Evolutionary conservation across 2,797 vertebrate species (phyloP), one percentile per base, ranked within the genome.

Genomic region (Cossypha dichroa): DNA sequence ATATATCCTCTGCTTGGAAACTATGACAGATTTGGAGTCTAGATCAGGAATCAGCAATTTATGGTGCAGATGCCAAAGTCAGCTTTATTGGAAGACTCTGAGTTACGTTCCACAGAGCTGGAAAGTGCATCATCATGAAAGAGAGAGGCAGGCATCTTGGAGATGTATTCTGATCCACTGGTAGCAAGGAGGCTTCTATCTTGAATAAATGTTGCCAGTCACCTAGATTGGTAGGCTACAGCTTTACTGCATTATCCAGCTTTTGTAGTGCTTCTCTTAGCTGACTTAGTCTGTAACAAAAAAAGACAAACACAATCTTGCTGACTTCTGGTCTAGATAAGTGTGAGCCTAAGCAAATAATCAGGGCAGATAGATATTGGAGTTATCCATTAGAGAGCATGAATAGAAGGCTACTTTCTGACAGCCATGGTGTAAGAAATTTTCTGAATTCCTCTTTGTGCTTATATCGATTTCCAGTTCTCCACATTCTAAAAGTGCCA

Each of bases 21-120:
- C 76, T 86, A 46, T 96, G 87, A 95, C 66, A 88, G 76, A 95
- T 90, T 93, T 75, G 83, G 87, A 93, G 46, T 97, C 96, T 97
- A 96, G 96, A 96, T 91, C 95, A 96, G 96, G 93, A 97, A 97
- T 97, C 96, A 94, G 94, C 95, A 96, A 95, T 85, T 73, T 74
- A 38, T 80, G 81, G 38, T 93, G 52, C 87, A 70, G 72, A 83
- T 93, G 52, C 68, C 52, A 88, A 88, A 93, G 85, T 93, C 73
- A 82, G 85, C 64, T 6, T 74, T 85, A 54, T 49, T 91, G 78
- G 34, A 93, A 90, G 82, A 72, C 78, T 67, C 75, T 67, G 81
- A 91, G 58, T 80, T 88, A 11, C 15, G 36, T 90, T 88, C 14
- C 34, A 40, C 62, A 80, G 52, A 90, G 81, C 91, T 93, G 89